Evolutionary conservation across 2,888 invertebrate species (phyloP), one percentile per base, ranked within the genome.

Genomic region (Papilio demoleus): DNA sequence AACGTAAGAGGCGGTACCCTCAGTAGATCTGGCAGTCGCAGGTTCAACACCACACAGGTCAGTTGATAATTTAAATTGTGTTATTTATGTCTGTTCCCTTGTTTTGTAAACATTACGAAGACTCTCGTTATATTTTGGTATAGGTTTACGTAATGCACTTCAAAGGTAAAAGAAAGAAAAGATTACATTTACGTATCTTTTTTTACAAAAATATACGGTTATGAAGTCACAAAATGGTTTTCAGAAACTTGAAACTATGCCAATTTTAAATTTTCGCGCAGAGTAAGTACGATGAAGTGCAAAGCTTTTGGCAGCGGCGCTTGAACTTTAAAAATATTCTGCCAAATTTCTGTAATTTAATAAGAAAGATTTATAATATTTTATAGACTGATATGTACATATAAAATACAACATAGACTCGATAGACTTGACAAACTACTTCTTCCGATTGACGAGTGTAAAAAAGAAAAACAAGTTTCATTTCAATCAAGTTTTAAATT

Each of bases 1-100:
- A 91, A 92, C 75, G 92, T 92, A 4, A 81, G 92, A 9, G 88
- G 96, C 56, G 97, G 97, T 65, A 97, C 97, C 1, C 93, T 98
- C 72, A 95, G 96, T 79, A 93, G 97, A 68, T 97, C 96, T 72
- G 97, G 97, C 64, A 96, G 96, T 83, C 93, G 95, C 74, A 91
- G 97, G 77, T 96, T 97, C 87, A 95, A 95, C 81, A 95, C 93
- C 76, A 93, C 94, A 67, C 93, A 93, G 81, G 94, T 94, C 88
- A 42, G 64, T 65, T 40, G 11, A 14, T 14, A 24, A 24, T 58
- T 45, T 8, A 45, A 45, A 45, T 14, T 45, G n/a, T 45, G 17
- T 8, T 40, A n/a, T 40, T 17, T n/a, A 40, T 40, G n/a, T 40
- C n/a, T n/a, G 12, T 38, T 38, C 1, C 14, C n/a, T 14, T 38